These are phyloP conservation scores for Thunnus maccoyii DNA, from an alignment of 2,113 vertebrate genomes.

Conservation along the genomic window DNA sequence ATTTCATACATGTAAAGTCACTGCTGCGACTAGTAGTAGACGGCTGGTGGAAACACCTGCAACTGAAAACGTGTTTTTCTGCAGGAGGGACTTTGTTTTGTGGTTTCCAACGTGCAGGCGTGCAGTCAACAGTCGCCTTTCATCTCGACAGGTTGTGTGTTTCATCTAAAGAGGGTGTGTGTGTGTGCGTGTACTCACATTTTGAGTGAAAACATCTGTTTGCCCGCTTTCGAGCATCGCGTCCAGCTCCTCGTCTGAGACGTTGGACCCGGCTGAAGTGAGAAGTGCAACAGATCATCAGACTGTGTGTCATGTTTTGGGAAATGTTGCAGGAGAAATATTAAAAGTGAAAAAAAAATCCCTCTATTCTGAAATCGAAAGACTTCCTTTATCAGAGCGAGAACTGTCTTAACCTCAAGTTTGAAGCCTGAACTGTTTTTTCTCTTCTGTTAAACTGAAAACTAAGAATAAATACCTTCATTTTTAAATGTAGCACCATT, in stretches of 20 bases:
- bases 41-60: not conserved
- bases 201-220: conserved; percentile 92
- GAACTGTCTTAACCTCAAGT: too few species aligned
- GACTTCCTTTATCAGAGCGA: too few species aligned
- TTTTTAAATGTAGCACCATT: too few species aligned
- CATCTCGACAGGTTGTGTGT: not conserved
- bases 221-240: conserved; percentile 92
- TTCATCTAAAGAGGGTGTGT: too few species aligned
- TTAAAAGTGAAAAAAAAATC: too few species aligned
- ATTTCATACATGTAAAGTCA: conserved; percentile 12
- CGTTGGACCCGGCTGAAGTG: conserved; percentile 84
- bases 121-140: not conserved
- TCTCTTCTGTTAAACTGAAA: too few species aligned
- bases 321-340: not conserved
- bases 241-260: conserved; percentile 89
- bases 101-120: not conserved
- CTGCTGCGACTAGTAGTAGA: not conserved
- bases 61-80: not conserved
- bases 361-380: too few species aligned
- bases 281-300: not conserved
- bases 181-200: conserved; percentile 84
- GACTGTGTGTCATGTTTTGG: not conserved
- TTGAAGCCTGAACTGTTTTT: too few species aligned
- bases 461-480: too few species aligned
- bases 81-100: not conserved